Evolutionary conservation across 2,797 vertebrate genomes (phyloP).

Genomic region (Enoplosus armatus): DNA sequence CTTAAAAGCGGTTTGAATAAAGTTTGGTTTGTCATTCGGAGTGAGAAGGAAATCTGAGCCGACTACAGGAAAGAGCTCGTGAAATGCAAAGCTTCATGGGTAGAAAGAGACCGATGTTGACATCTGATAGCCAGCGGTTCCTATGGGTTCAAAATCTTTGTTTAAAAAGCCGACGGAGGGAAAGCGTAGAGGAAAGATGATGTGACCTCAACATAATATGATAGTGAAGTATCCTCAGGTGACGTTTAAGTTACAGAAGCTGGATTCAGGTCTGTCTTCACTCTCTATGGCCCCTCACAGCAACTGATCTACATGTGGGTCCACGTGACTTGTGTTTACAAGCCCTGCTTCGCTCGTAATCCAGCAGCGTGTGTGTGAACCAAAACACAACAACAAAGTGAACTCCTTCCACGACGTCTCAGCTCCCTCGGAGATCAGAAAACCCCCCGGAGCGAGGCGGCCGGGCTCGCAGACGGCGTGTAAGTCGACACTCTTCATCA

Average conservation of each 20-base stretch:
- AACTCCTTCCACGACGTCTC: not conserved
- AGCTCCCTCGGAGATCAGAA: not conserved
- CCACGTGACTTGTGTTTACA: conserved; percentile 26
- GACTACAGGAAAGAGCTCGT: not conserved
- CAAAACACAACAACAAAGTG: not conserved
- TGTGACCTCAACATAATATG: not conserved
- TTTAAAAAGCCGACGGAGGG: not conserved
- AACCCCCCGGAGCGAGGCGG: conserved; percentile 1
- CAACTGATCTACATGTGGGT: not conserved
- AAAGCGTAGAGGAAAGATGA: not conserved
- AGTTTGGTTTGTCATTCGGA: not conserved
- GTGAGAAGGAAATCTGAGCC: not conserved
- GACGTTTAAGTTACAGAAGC: not conserved
- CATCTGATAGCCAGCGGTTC: not conserved
- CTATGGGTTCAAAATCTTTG: too few species aligned
- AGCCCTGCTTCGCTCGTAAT: not conserved
- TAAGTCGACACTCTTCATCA: conserved; percentile 64
- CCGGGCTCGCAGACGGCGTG: conserved; percentile 32
- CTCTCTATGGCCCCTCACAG: not conserved
- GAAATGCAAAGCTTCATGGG: conserved; percentile 10
- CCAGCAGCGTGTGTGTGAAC: not conserved
- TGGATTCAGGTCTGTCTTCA: not conserved
- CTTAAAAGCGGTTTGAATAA: not conserved
- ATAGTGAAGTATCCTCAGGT: not conserved
- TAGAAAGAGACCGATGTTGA: conserved; percentile 11